These are phyloP conservation scores for Calephelis virginiensis DNA, from an alignment of 1,140 invertebrate genomes.

Conservation along the genomic window DNA sequence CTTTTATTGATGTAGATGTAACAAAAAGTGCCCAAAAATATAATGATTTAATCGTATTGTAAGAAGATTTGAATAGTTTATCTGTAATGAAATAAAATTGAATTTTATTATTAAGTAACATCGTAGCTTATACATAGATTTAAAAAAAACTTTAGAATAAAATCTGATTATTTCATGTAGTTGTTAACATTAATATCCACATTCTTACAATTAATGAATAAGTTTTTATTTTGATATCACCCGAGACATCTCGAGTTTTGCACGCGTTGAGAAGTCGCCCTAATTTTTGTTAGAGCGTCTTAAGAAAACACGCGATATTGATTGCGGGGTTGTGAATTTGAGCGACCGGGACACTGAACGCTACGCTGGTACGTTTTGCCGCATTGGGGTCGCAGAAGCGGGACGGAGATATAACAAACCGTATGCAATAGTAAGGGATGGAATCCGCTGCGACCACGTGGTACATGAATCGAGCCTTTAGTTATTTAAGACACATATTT, in stretches of 20 bases:
- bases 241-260: neutral
- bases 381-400: conserved; percentile 53
- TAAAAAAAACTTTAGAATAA: too few relatives aligned
- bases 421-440: conserved; percentile 26
- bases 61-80: neutral
- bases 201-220: neutral
- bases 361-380: conserved; percentile 51
- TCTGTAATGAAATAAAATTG: neutral
- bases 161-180: too few relatives aligned
- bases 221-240: neutral
- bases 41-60: too few relatives aligned
- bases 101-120: neutral
- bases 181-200: too few relatives aligned
- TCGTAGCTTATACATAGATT: neutral
- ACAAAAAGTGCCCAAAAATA: too few relatives aligned
- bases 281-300: conserved; percentile 23
- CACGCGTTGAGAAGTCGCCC: conserved; percentile 3
- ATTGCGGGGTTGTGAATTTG: conserved; percentile 37
- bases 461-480: conserved; percentile 10
- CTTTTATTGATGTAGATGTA: too few relatives aligned
- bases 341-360: conserved; percentile 43
- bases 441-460: conserved; percentile 18
- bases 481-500: conserved; percentile 4
- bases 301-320: conserved; percentile 43
- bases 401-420: conserved; percentile 31